Conservation (phyloP, 1,140 invertebrate genomes). For the Tetragnatha versicolor region DNA sequence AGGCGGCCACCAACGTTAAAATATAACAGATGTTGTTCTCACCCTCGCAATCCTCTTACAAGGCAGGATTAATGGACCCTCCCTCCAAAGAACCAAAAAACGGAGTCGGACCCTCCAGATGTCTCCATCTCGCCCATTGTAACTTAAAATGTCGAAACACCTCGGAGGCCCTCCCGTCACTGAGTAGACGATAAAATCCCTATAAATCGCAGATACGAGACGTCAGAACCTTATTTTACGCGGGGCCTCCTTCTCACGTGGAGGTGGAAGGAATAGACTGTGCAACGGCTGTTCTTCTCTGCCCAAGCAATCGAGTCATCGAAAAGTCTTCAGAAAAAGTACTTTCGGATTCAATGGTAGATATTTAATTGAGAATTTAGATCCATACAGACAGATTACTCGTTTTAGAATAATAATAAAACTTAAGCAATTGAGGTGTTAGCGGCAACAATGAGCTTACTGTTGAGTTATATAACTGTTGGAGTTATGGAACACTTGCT, state of each 20-base stretch:
- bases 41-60: constrained; percentile 26
- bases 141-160: constrained; percentile 17
- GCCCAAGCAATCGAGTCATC: too few species aligned
- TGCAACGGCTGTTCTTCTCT: neutral
- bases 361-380: too few species aligned
- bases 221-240: neutral
- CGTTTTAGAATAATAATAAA: too few species aligned
- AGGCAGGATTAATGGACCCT: constrained; percentile 2
- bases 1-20: too few species aligned
- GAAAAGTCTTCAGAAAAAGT: too few species aligned
- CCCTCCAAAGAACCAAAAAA: neutral
- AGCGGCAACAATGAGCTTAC: too few species aligned
- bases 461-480: too few species aligned
- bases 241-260: neutral
- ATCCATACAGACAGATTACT: too few species aligned
- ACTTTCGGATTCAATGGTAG: too few species aligned
- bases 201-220: constrained; percentile 11
- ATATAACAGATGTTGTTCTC: constrained; percentile 9
- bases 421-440: too few species aligned
- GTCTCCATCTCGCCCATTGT: neutral
- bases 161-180: constrained; percentile 12
- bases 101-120: constrained; percentile 7
- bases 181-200: neutral
- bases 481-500: too few species aligned
- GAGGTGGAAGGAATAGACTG: neutral